These are phyloP conservation scores for Lasioglossum leucozonium DNA, from an alignment of 2,888 invertebrate genomes.

Conservation along the genomic window DNA sequence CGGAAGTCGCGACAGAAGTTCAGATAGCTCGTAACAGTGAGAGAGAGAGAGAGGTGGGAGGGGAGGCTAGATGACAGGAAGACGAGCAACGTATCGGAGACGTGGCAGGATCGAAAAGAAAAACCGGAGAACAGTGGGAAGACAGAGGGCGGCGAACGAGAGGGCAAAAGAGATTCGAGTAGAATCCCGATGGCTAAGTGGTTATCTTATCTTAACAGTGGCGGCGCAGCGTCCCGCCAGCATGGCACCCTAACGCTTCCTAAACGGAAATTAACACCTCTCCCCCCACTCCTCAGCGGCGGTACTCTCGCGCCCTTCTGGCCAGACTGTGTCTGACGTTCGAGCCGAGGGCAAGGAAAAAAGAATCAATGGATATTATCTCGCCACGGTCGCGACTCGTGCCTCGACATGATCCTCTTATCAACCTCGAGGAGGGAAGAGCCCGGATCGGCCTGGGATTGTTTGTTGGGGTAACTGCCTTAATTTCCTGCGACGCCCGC, in stretches of 20 bases:
- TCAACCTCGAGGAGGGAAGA: conserved; percentile 8
- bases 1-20: conserved; percentile 60
- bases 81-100: conserved; percentile 38
- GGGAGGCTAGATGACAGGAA: conserved; percentile 46
- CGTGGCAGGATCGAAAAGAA: conserved; percentile 42
- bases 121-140: conserved; percentile 16
- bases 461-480: conserved; percentile 76
- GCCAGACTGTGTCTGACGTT: conserved; percentile 46
- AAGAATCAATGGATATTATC: conserved; percentile 81
- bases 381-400: conserved; percentile 45
- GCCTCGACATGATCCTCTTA: conserved; percentile 40
- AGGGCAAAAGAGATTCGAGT: conserved; percentile 60
- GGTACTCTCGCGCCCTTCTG: conserved; percentile 39
- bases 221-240: conserved; percentile 74
- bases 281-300: conserved; percentile 37
- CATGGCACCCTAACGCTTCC: conserved; percentile 77
- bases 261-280: conserved; percentile 84
- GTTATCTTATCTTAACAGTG: conserved; percentile 83
- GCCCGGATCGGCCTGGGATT: conserved; percentile 55
- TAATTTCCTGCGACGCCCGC: conserved; percentile 76
- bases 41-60: conserved; percentile 30
- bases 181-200: conserved; percentile 81
- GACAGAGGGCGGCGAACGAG: background rate
- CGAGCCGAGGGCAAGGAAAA: conserved; percentile 71
- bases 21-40: conserved; percentile 67